Percentiles rank a stretch among this genome's conserved stretches.
Evolutionary conservation across 2,888 invertebrate genomes (phyloP).

Genomic region (Euplagia quadripunctaria): DNA sequence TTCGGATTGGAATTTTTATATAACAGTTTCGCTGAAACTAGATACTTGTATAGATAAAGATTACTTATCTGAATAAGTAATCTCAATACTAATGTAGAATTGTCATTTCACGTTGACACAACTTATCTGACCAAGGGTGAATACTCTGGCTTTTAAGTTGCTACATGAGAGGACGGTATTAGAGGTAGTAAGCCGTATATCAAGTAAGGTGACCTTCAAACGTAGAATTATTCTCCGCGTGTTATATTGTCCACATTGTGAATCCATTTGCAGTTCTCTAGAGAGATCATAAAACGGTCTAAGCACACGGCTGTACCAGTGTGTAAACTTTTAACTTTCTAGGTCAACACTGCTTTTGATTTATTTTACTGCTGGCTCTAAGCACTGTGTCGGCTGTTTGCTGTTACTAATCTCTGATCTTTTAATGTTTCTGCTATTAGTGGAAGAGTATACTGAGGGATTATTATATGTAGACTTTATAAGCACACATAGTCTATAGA

Average conservation of each 20-base stretch:
- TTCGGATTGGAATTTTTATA: background rate
- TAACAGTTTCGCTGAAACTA: background rate
- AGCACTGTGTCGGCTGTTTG: conserved; percentile 16
- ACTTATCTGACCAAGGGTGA: no score
- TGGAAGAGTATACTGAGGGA: no score
- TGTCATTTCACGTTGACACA: no score
- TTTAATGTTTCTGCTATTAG: conserved; percentile 3
- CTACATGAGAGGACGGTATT: background rate
- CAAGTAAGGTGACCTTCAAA: background rate
- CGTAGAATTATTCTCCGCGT: background rate
- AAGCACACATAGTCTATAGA: background rate
- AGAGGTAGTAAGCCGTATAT: background rate
- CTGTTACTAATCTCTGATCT: conserved; percentile 8
- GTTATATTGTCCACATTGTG: conserved; percentile 16
- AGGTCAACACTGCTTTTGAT: conserved; percentile 45
- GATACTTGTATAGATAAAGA: background rate
- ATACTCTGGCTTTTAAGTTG: no score
- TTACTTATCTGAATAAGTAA: no score
- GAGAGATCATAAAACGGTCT: conserved; percentile 25
- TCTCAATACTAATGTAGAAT: no score
- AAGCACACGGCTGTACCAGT: conserved; percentile 22
- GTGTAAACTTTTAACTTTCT: conserved; percentile 38
- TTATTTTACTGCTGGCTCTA: conserved; percentile 29
- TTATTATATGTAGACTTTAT: conserved; percentile 8
- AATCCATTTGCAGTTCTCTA: conserved; percentile 12